Evolutionary conservation across 2,888 invertebrate species (phyloP), one percentile per base, ranked within the genome.

Genomic region (Hirtodrosophila cameraria): DNA sequence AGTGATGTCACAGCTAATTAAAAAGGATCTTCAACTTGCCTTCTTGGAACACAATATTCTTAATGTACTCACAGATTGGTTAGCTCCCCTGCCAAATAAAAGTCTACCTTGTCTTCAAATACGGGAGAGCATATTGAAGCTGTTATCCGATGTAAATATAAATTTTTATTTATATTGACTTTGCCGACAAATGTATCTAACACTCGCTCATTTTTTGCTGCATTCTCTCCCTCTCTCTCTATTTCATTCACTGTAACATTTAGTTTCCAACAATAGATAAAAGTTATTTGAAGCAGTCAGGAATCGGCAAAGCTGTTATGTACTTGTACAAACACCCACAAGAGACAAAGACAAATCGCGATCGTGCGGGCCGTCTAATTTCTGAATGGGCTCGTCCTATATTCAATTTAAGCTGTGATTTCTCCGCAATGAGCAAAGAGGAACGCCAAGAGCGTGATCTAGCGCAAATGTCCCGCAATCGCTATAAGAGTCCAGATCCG

Each of bases 221-320:
- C 7, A 13, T 3, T 13, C 6, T 20, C 2, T 12, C 16, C 8
- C 3, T 25, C 3, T 13, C 9, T 11, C 36, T 25, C n/a, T 25
- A 8, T 28, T 9, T 13, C 12, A 13, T 16, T n/a, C 2, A 15
- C 28, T 35, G n/a, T 18, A 6, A 20, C 4, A 12, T 4, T 4
- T 23, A 91, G 91, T 97, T 98, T 91, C 98, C 98, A 23, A 93
- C 94, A 18, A 94, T 98, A 58, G 97, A 97, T 90, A 96, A 97
- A 90, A 94, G 95, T 33, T 95, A 96, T 57, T 92, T 99, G 76
- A 98, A 98, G 90, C 97, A 97, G 89, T 98, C 98, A 5, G 99
- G 99, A 18, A 97, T 99, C 75, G 99, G 99, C 53, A 99, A 99
- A 92, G 99, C 99, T 33, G 97, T 99, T 1, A 99, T 99, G 99